Percentiles rank a stretch among this genome's conserved stretches.
Evolutionary conservation across 2,113 vertebrate genomes (phyloP).

Genomic region (Grantiella picta): DNA sequence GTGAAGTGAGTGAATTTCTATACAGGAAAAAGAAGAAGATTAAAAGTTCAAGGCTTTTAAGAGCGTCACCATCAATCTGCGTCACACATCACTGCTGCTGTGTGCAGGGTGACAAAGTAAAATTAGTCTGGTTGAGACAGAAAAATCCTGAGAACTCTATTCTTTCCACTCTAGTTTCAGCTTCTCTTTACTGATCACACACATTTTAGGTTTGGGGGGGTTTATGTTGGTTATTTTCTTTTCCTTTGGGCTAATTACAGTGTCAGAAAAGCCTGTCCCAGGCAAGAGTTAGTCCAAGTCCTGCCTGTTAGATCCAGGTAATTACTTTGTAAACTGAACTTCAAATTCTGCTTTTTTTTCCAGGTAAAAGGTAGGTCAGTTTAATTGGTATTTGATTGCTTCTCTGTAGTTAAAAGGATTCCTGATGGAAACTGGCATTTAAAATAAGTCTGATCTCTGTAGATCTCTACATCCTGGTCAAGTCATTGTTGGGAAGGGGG

Average conservation of each 20-base stretch:
- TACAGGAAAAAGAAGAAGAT: background rate
- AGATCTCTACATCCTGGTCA: background rate
- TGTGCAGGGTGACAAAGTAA: background rate
- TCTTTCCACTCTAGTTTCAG: background rate
- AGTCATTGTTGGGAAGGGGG: background rate
- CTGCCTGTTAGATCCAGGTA: background rate
- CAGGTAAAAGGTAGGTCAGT: background rate
- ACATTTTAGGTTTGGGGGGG: background rate
- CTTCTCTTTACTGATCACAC: background rate
- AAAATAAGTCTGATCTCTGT: background rate
- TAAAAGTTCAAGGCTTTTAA: background rate
- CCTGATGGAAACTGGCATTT: background rate
- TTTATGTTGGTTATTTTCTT: background rate
- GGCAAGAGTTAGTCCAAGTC: background rate
- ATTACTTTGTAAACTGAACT: background rate
- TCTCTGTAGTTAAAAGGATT: background rate
- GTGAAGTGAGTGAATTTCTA: background rate
- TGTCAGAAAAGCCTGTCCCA: background rate
- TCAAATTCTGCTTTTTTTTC: background rate
- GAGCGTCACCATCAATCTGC: background rate
- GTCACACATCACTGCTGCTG: background rate
- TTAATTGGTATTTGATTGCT: background rate
- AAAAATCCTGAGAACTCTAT: background rate
- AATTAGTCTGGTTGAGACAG: background rate
- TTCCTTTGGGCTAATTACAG: background rate